A percentile compares a stretch with the other conserved stretches of the same genome.
Evolutionary conservation across 2,888 invertebrate genomes (phyloP).

Genomic region (Sthenelais limicola): DNA sequence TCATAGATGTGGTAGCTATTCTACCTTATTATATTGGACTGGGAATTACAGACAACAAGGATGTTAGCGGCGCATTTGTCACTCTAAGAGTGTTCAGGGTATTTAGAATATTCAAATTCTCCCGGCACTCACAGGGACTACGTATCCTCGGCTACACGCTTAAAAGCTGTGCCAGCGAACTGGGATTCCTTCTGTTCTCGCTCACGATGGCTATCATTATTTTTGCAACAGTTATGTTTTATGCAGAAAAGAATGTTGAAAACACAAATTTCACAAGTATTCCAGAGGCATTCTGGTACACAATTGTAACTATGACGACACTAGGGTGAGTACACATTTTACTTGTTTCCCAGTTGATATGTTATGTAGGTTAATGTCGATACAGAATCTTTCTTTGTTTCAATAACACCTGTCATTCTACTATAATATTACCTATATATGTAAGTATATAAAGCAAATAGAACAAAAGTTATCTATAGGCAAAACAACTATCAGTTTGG

Average conservation of each 20-base stretch:
- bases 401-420: no score
- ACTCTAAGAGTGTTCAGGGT: constrained; percentile 98
- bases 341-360: no score
- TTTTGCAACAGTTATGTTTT: constrained; percentile 99
- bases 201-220: constrained; percentile 99
- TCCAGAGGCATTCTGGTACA: constrained; percentile 99
- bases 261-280: constrained; percentile 99
- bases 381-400: no score
- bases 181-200: constrained; percentile 99
- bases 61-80: constrained; percentile 98
- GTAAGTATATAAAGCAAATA: no score
- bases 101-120: constrained; percentile 99
- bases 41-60: constrained; percentile 94
- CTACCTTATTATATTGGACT: constrained; percentile 99
- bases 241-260: constrained; percentile 98
- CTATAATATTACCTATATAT: no score
- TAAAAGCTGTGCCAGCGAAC: constrained; percentile 98
- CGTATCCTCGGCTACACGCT: constrained; percentile 99
- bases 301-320: constrained; percentile 99
- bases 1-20: constrained; percentile 99
- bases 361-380: no score
- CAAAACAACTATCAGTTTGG: no score
- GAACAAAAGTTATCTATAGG: no score
- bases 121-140: constrained; percentile 98
- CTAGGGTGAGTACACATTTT: constrained; percentile 82